Base-by-base conservation (phyloP, 1,140 invertebrate genomes). In the Heliconius eleuchia region DNA sequence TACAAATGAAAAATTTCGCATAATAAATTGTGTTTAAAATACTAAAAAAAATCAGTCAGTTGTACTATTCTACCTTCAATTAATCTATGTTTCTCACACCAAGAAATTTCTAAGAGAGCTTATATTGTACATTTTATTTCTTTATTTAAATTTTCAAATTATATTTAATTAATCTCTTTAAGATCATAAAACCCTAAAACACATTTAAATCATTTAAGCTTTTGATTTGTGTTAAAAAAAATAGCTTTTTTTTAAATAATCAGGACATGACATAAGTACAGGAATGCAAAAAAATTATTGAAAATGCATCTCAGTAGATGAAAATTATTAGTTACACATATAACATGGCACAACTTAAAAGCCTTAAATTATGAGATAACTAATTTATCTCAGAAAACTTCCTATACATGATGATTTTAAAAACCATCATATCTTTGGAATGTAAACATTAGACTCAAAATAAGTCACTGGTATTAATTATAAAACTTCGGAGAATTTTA, bases 341-440 rank as follows among this genome's bases (percentile, higher is more conserved):
- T 66, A 66, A 27, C 60, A 87, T 88, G 86, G 86, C 86, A 88
- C 86, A 82, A 81, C 72, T 86, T 87, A 82, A 88, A 85, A 87
- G 57, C 85, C 78, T 73, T 79, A 74, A 79, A 52, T 76, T 77
- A 77, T 50, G 82, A 79, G 78, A 82, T 71, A 77, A 66, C 39
- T 72, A 80, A 73, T 75, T 82, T 78, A 78, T 72, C 76, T 79
- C 78, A 75, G 74, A 81, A 80, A 78, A 81, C 83, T 76, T 85
- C 82, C 83, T 81, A 82, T 60, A 80, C 55, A 83, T 72, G 34
- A 84, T 83, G 85, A 85, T 83, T 83, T 86, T 78, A 79, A 76
- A 85, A 82, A 84, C 82, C 86, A 87, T 82, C 79, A 83, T 82
- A 85, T 88, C 85, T 88, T 88, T 86, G 86, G 83, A 91, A 91